Conservation (phyloP, 2,888 invertebrate genomes). For the Lampropteryx suffumata region DNA sequence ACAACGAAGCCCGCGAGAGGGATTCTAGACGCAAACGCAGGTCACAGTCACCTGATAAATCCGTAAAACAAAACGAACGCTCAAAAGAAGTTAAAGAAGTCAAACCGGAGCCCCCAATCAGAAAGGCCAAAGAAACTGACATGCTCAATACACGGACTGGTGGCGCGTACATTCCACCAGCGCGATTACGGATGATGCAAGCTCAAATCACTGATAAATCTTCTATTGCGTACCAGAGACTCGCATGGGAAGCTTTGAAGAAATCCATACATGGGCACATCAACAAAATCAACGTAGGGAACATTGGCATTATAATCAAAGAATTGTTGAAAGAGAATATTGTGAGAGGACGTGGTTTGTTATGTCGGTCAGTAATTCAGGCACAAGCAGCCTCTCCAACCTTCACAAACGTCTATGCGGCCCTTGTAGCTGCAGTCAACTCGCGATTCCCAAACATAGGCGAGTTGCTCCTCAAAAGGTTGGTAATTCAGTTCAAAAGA, state of each 20-base stretch:
- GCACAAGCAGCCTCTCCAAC: constrained; percentile 99
- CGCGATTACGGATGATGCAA: constrained; percentile 97
- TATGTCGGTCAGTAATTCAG: constrained; percentile 96
- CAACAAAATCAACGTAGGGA: constrained; percentile 98
- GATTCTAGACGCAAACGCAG: constrained; percentile 59
- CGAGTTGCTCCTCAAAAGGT: constrained; percentile 93
- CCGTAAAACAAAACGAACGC: constrained; percentile 44
- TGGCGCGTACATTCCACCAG: constrained; percentile 99
- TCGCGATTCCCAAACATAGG: constrained; percentile 99
- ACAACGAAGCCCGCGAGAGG: constrained; percentile 43
- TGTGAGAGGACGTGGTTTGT: constrained; percentile 95
- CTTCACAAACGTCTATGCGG: constrained; percentile 98
- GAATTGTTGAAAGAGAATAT: constrained; percentile 97
- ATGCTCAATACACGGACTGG: constrained; percentile 92
- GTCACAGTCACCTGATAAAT: constrained; percentile 52
- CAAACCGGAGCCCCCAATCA: constrained; percentile 44
- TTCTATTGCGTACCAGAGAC: constrained; percentile 96
- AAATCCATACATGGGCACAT: constrained; percentile 99
- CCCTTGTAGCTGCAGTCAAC: constrained; percentile 97
- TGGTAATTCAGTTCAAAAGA: constrained; percentile 96
- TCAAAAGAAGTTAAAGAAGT: constrained; percentile 44
- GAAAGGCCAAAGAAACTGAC: constrained; percentile 80
- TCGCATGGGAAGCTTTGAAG: constrained; percentile 99
- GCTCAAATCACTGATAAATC: constrained; percentile 97
- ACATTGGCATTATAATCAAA: constrained; percentile 95